Base-by-base conservation (phyloP, 2,888 invertebrate genomes). In the Nemotelus nigrinus region DNA sequence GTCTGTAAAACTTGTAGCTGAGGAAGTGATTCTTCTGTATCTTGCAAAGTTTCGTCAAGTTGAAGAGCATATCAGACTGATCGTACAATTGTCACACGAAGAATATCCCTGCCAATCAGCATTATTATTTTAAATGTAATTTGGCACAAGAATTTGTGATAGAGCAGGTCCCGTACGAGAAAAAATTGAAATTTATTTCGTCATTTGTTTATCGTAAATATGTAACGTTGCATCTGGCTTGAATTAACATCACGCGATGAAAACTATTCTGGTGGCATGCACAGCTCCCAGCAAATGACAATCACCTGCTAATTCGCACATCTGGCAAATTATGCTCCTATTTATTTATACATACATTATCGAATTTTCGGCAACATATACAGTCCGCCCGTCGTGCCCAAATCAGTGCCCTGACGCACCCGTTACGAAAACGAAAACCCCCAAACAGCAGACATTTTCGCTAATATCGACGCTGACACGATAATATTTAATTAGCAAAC, bases 271-370 rank as follows among this genome's bases (percentile, higher is more conserved):
- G 41, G 2, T 2, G 7, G 63, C 63, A 43, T 39, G 25, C 25
- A 39, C 43, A 63, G 43, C 43, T 63, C n/a, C 7, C 63, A 43
- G 63, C 63, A 63, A 2, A 63, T 63, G 63, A 63, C 63, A 63
- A 63, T 63, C 3, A 63, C 2, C 63, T 63, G 63, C 43, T 63
- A 43, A 63, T 63, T 63, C 25, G 41, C 43, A 5, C 41, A 63
- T 25, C 43, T 63, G 63, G 25, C 43, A 7, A 39, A 63, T 43
- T 63, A 8, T 43, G 43, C 63, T 63, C 57, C 57, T 57, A 4
- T 57, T 10, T 25, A 25, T 25, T 25, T 63, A 63, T 41, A 43
- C 41, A 8, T 43, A 39, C 63, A 43, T 4, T 63, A 10, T 53
- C 53, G 10, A 53, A 53, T 8, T 8, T 53, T 53, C 53, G 53